These are phyloP conservation scores for Muscidifurax raptorellus DNA, from an alignment of 1,140 invertebrate species.

Conservation along the genomic window DNA sequence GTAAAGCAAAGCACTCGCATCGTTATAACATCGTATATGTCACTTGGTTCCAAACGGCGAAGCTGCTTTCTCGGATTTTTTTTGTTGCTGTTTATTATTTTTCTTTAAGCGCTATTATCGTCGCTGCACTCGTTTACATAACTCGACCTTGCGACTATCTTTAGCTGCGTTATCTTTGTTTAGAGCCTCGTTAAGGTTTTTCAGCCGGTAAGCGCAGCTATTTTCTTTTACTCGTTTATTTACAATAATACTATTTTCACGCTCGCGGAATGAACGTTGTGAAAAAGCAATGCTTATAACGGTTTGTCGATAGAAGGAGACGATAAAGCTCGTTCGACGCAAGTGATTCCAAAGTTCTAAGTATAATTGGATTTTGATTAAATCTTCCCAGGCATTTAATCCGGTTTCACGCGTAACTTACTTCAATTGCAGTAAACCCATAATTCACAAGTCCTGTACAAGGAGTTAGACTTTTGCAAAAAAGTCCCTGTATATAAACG, in stretches of 20 bases:
- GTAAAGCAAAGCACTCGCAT: not conserved
- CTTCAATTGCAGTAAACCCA: not conserved
- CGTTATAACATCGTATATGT: not conserved
- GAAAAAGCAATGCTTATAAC: not conserved
- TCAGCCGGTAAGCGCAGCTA: not conserved
- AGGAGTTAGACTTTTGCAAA: too few relatives aligned
- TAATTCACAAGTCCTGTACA: not conserved
- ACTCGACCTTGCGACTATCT: not conserved
- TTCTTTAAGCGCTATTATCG: not conserved
- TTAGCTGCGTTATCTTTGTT: not conserved
- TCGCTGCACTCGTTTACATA: not conserved
- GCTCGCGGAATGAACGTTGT: too few relatives aligned
- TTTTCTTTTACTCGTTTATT: not conserved
- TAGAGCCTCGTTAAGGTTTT: not conserved
- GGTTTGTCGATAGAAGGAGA: not conserved
- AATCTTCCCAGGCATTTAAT: slow-evolving; percentile 10
- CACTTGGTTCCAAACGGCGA: slow-evolving; percentile 26
- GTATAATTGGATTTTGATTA: slow-evolving; percentile 21
- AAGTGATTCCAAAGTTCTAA: not conserved
- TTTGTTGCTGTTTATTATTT: not conserved
- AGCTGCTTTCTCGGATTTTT: not conserved
- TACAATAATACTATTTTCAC: too few relatives aligned
- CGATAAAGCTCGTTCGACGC: not conserved
- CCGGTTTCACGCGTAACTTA: slow-evolving; percentile 14
- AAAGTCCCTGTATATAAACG: too few relatives aligned